A percentile compares a stretch with the other conserved stretches of the same genome.
Evolutionary conservation across 2,888 invertebrate species (phyloP).

Genomic region (Thera obeliscata): DNA sequence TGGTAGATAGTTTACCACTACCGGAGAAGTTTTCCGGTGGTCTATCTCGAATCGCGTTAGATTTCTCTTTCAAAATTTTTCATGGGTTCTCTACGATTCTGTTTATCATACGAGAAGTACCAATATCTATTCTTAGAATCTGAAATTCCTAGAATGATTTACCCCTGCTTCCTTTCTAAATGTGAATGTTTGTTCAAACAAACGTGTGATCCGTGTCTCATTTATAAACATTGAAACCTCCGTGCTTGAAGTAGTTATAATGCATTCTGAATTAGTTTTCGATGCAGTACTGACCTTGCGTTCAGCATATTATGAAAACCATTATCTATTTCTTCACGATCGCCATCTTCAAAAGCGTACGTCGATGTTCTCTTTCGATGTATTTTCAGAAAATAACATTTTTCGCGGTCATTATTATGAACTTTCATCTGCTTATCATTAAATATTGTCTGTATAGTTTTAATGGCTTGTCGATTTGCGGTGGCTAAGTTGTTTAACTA

Average conservation of each 20-base stretch:
- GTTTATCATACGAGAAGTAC: neutral
- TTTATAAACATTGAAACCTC: conserved; percentile 40
- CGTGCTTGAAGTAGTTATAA: conserved; percentile 27
- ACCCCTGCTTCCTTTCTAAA: conserved; percentile 19
- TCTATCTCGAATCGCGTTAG: conserved; percentile 34
- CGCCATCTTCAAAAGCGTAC: neutral
- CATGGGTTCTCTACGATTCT: neutral
- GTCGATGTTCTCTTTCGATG: no score
- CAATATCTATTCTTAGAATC: neutral
- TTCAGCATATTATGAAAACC: conserved; percentile 4
- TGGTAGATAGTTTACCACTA: conserved; percentile 55
- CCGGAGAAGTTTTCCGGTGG: conserved; percentile 55
- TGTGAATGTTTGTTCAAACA: conserved; percentile 26
- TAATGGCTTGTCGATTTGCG: no score
- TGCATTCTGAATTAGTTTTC: conserved; percentile 31
- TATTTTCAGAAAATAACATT: no score
- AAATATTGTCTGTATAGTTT: no score
- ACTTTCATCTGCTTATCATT: no score
- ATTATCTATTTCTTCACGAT: neutral
- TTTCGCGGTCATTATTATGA: no score
- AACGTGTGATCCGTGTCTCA: conserved; percentile 35
- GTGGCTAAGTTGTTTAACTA: no score
- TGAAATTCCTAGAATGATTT: conserved; percentile 14
- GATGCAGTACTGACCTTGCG: conserved; percentile 15
- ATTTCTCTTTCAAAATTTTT: conserved; percentile 37